Percentiles rank a stretch among this genome's conserved stretches.
phyloP scores from a whole-genome alignment of 2,113 vertebrate genomes.

The Ageneiosus marmoratus region DNA sequence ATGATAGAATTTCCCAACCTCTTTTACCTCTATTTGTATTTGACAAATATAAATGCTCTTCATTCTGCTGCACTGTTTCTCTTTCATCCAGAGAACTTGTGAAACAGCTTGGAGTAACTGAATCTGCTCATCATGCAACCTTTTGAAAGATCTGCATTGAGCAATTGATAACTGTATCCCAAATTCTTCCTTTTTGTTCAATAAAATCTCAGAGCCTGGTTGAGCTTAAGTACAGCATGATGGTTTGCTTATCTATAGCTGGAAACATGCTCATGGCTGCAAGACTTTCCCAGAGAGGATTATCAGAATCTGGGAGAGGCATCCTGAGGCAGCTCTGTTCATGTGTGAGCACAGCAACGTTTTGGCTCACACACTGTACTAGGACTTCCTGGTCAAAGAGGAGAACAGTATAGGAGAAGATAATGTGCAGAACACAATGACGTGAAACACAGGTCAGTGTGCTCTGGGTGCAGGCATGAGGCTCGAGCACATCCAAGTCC shows the following conservation, averaged over 20 bases:
- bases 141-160: background rate
- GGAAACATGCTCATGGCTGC: slow-evolving; percentile 7
- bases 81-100: background rate
- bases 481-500: slow-evolving; percentile 1
- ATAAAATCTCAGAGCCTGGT: background rate
- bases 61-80: background rate
- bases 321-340: slow-evolving; percentile 22
- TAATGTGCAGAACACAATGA: slow-evolving; percentile 35
- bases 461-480: slow-evolving; percentile 13
- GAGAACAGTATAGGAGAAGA: slow-evolving; percentile 18
- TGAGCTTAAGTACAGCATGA: background rate
- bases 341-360: slow-evolving; percentile 16
- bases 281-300: slow-evolving; percentile 10
- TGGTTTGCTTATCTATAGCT: slow-evolving; percentile 1
- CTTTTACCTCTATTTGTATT: background rate
- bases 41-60: background rate
- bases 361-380: slow-evolving; percentile 30
- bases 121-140: background rate
- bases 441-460: slow-evolving; percentile 44
- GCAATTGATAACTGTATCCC: background rate
- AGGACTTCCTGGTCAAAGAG: slow-evolving; percentile 40
- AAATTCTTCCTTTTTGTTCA: background rate
- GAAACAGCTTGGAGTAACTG: background rate
- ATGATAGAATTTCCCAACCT: background rate
- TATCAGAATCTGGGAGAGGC: slow-evolving; percentile 35